These are phyloP conservation scores for Odontamblyopus rebecca DNA, from an alignment of 2,797 vertebrate genomes.

Conservation along the genomic window DNA sequence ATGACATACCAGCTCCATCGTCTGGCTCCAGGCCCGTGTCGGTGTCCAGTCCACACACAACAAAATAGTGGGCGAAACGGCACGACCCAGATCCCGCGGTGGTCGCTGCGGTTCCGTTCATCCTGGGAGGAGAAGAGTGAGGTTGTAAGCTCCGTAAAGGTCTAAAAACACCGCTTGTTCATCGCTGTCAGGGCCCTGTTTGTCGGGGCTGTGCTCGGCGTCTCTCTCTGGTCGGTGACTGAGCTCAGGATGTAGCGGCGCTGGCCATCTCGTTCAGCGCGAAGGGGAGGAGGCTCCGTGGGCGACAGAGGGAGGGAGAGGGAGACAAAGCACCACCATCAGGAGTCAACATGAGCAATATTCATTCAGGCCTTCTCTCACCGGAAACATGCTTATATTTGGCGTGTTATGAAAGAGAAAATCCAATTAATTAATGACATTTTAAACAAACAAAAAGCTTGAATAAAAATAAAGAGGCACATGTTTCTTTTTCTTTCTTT, in stretches of 20 bases:
- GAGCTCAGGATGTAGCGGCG: constrained; percentile 8
- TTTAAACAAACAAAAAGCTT: too few species aligned
- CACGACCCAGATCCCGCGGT: constrained; percentile 85
- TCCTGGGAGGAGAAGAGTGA: constrained; percentile 54
- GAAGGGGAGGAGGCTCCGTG: constrained; percentile 48
- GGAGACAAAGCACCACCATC: constrained; percentile 51
- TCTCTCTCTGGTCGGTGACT: constrained; percentile 27
- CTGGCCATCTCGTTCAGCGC: constrained; percentile 44
- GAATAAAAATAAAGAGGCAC: neutral
- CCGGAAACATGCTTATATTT: constrained; percentile 6
- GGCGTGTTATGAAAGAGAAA: neutral
- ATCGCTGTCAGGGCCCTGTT: constrained; percentile 29
- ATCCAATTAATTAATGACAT: too few species aligned
- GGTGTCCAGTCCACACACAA: constrained; percentile 91
- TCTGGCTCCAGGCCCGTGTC: constrained; percentile 96
- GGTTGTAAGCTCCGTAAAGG: constrained; percentile 28
- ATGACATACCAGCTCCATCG: constrained; percentile 85
- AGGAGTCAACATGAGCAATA: constrained; percentile 21
- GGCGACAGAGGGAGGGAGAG: constrained; percentile 17
- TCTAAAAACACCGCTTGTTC: constrained; percentile 23
- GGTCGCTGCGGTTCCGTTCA: constrained; percentile 75
- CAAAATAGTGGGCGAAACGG: constrained; percentile 97
- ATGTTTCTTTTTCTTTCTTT: too few species aligned
- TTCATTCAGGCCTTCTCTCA: neutral
- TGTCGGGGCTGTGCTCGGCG: constrained; percentile 7